phyloP scores from a whole-genome alignment of 2,888 invertebrate genomes.

The Lomographa bimaculata region DNA sequence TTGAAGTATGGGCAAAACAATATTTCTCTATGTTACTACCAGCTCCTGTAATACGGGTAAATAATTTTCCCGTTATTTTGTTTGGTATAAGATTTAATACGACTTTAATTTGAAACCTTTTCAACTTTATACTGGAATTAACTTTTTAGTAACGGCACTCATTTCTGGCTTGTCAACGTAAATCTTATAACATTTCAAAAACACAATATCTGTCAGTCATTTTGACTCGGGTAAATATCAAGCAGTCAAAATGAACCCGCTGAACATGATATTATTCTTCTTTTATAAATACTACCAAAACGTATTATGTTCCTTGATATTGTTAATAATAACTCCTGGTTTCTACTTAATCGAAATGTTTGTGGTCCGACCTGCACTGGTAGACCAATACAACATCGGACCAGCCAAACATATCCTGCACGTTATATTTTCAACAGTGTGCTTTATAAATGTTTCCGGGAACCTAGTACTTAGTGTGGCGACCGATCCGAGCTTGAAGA shows the following conservation, averaged over 20 bases:
- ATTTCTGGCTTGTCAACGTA: slow-evolving; percentile 7
- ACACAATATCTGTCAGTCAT: slow-evolving; percentile 34
- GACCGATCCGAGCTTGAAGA: slow-evolving; percentile 46
- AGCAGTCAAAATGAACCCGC: slow-evolving; percentile 1
- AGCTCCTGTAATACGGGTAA: too few species aligned
- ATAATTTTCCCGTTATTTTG: too few species aligned
- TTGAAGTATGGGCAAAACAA: too few species aligned
- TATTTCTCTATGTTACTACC: too few species aligned
- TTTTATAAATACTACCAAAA: slow-evolving; percentile 34
- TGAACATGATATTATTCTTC: slow-evolving; percentile 10
- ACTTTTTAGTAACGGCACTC: slow-evolving; percentile 1
- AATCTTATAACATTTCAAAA: slow-evolving; percentile 18
- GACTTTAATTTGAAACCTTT: too few species aligned
- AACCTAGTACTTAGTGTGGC: slow-evolving; percentile 57
- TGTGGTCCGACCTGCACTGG: slow-evolving; percentile 49
- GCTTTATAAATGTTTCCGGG: slow-evolving; percentile 57
- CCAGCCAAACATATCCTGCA: slow-evolving; percentile 43
- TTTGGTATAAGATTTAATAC: too few species aligned
- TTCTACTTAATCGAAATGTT: slow-evolving; percentile 55
- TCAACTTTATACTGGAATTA: too few species aligned
- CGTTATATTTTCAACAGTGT: slow-evolving; percentile 43
- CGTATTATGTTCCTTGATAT: slow-evolving; percentile 38
- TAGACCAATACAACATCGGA: slow-evolving; percentile 41
- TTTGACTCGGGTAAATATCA: slow-evolving; percentile 3
- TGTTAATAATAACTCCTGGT: slow-evolving; percentile 50